phyloP scores from a whole-genome alignment of 2,888 invertebrate species.

The Tetanocera ferruginea region DNA sequence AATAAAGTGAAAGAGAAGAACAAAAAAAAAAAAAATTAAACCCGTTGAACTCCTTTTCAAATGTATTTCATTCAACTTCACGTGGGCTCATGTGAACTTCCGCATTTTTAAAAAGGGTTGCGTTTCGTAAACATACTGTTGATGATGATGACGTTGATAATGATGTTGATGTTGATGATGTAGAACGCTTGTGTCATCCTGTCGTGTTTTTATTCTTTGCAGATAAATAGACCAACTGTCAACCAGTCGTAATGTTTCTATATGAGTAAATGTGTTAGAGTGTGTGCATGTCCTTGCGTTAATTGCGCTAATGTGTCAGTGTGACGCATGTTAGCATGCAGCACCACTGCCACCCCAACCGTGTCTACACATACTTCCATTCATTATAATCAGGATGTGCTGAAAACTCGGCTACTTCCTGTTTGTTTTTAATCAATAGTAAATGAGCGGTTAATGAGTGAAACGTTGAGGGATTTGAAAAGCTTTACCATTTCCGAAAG shows the following conservation, averaged over 20 bases:
- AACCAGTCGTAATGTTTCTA: neutral
- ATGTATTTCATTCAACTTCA: neutral
- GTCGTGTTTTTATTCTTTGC: no score
- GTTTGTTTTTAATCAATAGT: conserved; percentile 24
- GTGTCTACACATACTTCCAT: neutral
- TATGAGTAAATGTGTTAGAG: neutral
- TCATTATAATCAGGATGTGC: neutral
- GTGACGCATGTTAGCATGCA: neutral
- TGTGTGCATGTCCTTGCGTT: neutral
- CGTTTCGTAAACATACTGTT: no score
- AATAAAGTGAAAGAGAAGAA: neutral
- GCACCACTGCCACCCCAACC: no score
- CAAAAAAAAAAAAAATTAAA: neutral
- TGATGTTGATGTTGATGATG: no score
- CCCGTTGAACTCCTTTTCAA: neutral
- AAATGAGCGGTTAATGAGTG: neutral
- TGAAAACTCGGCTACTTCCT: conserved; percentile 5
- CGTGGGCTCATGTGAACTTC: conserved; percentile 9
- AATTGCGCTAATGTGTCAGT: conserved; percentile 9
- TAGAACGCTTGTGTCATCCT: no score
- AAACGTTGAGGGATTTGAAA: neutral
- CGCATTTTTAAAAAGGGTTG: conserved; percentile 2
- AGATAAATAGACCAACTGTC: neutral
- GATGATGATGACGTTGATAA: no score
- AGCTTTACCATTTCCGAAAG: no score